These are phyloP conservation scores for Sebastes variabilis DNA, from an alignment of 2,797 vertebrate species.

Conservation along the genomic window DNA sequence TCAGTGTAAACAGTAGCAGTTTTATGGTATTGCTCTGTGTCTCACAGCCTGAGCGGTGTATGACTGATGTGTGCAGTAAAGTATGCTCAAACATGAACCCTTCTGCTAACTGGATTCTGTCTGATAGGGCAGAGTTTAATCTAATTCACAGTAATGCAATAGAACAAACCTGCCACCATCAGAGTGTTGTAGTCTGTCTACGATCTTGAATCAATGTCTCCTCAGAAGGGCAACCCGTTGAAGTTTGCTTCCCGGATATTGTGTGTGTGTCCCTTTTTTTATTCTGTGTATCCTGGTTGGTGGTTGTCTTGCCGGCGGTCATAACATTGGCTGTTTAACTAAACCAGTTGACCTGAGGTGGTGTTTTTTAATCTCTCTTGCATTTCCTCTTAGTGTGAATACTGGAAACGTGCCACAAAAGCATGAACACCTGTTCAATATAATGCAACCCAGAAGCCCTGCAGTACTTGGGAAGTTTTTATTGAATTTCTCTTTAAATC, in stretches of 20 bases:
- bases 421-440: background rate
- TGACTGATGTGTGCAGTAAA: constrained; percentile 15
- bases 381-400: background rate
- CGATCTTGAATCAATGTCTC: constrained; percentile 22
- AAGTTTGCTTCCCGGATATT: constrained; percentile 5
- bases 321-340: constrained; percentile 8
- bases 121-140: constrained; percentile 38
- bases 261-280: background rate
- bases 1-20: constrained; percentile 42
- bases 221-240: constrained; percentile 18
- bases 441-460: background rate
- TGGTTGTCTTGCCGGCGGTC: constrained; percentile 3
- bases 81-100: constrained; percentile 30
- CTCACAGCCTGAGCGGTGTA: background rate
- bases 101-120: constrained; percentile 33
- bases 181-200: constrained; percentile 29
- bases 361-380: background rate
- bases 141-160: constrained; percentile 53
- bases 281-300: constrained; percentile 7
- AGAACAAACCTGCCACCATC: constrained; percentile 16
- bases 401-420: background rate
- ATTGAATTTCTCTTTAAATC: background rate
- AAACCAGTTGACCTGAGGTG: background rate
- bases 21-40: constrained; percentile 29
- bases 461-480: background rate